Percentiles rank a stretch among this genome's conserved stretches.
These are phyloP conservation scores for Tenodera sinensis DNA, from an alignment of 2,888 invertebrate genomes.

Conservation along the genomic window DNA sequence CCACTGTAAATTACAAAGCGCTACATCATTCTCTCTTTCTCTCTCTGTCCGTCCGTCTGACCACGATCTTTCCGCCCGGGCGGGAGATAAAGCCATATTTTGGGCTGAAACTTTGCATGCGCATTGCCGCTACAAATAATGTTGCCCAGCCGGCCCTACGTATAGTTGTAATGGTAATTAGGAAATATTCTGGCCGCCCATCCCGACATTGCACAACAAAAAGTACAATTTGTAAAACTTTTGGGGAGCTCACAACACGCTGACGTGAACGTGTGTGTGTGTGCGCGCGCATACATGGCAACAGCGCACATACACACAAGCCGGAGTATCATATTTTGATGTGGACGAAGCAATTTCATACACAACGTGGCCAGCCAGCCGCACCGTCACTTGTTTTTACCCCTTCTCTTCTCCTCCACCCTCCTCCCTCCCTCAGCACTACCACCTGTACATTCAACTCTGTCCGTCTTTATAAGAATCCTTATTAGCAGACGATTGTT, in stretches of 20 bases:
- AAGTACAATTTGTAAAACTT: slow-evolving; percentile 18
- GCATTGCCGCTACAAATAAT: slow-evolving; percentile 17
- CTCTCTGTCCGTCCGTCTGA: slow-evolving; percentile 7
- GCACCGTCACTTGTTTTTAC: not conserved
- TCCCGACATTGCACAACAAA: slow-evolving; percentile 14
- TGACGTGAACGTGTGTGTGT: not conserved
- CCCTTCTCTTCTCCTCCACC: not conserved
- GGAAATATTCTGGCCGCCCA: slow-evolving; percentile 15
- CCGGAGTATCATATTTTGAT: slow-evolving; percentile 15
- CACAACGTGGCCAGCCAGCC: not conserved
- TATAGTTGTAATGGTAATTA: slow-evolving; percentile 20
- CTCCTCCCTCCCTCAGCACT: not conserved
- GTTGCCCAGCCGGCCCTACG: not conserved
- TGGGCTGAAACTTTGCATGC: slow-evolving; percentile 15
- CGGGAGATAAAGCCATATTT: slow-evolving; percentile 16
- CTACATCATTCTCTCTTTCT: slow-evolving; percentile 4
- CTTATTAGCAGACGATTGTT: slow-evolving; percentile 13
- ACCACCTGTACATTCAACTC: not conserved
- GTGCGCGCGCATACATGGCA: not conserved
- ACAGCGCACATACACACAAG: not conserved
- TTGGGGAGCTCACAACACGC: not conserved
- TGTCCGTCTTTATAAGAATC: not conserved
- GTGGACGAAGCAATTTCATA: slow-evolving; percentile 7
- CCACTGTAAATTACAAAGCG: slow-evolving; percentile 16
- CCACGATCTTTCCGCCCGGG: slow-evolving; percentile 15